Evolutionary conservation across 2,797 vertebrate genomes (phyloP), one percentile per base, ranked within the genome.

Genomic region (Myiotriccus ornatus): DNA sequence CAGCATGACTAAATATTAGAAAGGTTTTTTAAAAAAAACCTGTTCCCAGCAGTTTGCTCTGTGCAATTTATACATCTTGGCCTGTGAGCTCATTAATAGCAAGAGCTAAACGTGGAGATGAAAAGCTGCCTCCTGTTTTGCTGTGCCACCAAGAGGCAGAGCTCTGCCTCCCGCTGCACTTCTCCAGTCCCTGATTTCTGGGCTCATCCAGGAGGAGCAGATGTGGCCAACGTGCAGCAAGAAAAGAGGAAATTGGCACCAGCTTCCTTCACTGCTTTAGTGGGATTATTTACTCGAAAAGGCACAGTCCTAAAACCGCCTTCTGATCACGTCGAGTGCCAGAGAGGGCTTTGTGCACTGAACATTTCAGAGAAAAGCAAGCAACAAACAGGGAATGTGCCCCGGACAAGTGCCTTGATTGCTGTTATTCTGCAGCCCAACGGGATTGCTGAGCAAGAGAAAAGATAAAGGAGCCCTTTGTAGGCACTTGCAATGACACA

Each of bases 391-490:
- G 81, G 81, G 88, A 70, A 53, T 21, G 15, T 80, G 56, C 56
- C 81, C 75, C 47, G 14, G 81, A 87, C 65, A 53, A 81, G 82
- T 55, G 81, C 64, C 82, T 83, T 53, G 84, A 92, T 52, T 92
- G 81, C 81, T 80, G 91, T 55, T 50, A 78, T 75, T 93, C 70
- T 83, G 81, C 89, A 82, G 82, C 92, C 86, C 88, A n/a, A 90
- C 2, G 16, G 90, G 77, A 87, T 62, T 74, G 90, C 84, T 89
- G 87, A 93, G 90, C 75, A 62, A 59, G 64, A 87, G 84, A 82
- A 94, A 87, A 87, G 90, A 89, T 89, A 52, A 94, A 92, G 71
- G 71, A 95, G 53, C 34, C 53, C 41, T 92, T 82, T 92, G 84
- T 50, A 94, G 84, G 32, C 55, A 49, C 57, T 80, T 39, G 78